phyloP scores from a whole-genome alignment of 2,797 vertebrate species.

The Falco cherrug region DNA sequence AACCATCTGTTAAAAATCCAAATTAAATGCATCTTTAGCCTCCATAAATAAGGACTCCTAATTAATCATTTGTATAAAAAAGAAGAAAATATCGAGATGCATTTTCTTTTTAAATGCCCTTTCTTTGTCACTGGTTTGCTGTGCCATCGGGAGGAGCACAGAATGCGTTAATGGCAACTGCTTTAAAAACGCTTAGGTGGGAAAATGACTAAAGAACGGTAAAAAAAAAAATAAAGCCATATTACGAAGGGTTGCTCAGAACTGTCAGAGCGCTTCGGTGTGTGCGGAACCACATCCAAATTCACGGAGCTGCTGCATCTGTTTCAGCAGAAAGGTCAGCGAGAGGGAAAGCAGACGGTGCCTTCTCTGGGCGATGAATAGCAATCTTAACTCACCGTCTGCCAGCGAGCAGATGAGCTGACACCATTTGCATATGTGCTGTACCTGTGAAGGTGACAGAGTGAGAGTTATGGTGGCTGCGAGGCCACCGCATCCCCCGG shows the following conservation, averaged over 20 bases:
- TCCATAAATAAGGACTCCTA: conserved; percentile 35
- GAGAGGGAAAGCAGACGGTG: conserved; percentile 40
- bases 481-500: conserved; percentile 8
- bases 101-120: not conserved
- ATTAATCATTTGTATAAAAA: conserved; percentile 25
- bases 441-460: conserved; percentile 64
- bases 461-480: conserved; percentile 23
- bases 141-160: not conserved
- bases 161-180: not conserved
- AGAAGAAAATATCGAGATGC: not conserved
- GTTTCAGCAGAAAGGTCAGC: conserved; percentile 54
- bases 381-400: conserved; percentile 32
- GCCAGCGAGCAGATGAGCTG: conserved; percentile 56
- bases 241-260: not conserved
- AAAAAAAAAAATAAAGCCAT: not conserved
- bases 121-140: not conserved
- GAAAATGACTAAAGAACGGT: not conserved
- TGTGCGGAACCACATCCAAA: not conserved
- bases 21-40: conserved; percentile 47
- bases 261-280: not conserved
- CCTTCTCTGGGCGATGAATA: conserved; percentile 29
- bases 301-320: not conserved
- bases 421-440: conserved; percentile 48
- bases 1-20: conserved; percentile 62
- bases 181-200: not conserved